Percentiles rank a stretch among this genome's conserved stretches.
These are phyloP conservation scores for Macrobrachium nipponense DNA, from an alignment of 1,140 invertebrate species.

Conservation along the genomic window DNA sequence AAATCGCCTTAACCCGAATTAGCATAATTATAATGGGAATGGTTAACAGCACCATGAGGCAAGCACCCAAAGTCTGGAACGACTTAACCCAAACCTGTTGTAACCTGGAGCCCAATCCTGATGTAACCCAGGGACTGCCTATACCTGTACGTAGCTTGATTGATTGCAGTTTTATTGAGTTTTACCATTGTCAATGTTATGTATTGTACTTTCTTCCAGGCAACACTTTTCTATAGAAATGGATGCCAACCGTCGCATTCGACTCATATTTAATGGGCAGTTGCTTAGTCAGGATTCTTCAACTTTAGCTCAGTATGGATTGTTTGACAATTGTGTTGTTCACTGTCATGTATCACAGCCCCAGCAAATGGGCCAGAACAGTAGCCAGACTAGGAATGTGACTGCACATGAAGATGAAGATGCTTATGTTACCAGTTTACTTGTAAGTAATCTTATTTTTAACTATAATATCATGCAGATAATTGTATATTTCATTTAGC, in stretches of 20 bases:
- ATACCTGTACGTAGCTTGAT: no score
- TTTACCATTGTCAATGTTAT: no score
- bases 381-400: slow-evolving; percentile 12
- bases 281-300: slow-evolving; percentile 81
- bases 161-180: no score
- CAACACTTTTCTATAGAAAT: slow-evolving; percentile 85
- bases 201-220: slow-evolving; percentile 70
- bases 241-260: slow-evolving; percentile 80
- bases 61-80: no score
- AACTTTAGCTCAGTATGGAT: slow-evolving; percentile 81
- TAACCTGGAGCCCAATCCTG: no score
- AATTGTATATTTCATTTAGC: no score
- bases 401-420: slow-evolving; percentile 51
- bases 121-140: no score
- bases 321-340: slow-evolving; percentile 88
- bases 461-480: neutral
- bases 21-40: no score
- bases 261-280: slow-evolving; percentile 89
- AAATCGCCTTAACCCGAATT: no score
- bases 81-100: no score
- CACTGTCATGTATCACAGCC: slow-evolving; percentile 84
- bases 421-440: slow-evolving; percentile 47
- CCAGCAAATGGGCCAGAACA: slow-evolving; percentile 60
- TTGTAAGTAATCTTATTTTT: slow-evolving; percentile 33
- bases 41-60: no score